A percentile compares a stretch with the other conserved stretches of the same genome.
These are phyloP conservation scores for Lutjanus erythropterus DNA, from an alignment of 2,113 vertebrate species.

Conservation along the genomic window DNA sequence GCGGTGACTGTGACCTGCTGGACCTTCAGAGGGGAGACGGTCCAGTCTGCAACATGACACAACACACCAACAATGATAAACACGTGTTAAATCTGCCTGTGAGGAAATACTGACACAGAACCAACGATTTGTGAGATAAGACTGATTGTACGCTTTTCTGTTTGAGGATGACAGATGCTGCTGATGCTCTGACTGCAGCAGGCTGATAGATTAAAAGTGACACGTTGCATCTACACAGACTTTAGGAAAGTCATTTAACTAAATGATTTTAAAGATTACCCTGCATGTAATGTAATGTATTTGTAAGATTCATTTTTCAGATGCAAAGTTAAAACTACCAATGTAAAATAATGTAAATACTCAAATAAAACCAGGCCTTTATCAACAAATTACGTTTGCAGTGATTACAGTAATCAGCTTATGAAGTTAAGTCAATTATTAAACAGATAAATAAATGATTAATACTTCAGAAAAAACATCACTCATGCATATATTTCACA, in stretches of 20 bases:
- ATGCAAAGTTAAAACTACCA: not conserved
- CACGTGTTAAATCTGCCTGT: slow-evolving; percentile 5
- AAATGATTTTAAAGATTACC: not conserved
- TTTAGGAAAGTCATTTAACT: not conserved
- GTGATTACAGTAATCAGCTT: not conserved
- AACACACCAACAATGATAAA: slow-evolving; percentile 22
- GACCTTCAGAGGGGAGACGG: slow-evolving; percentile 47
- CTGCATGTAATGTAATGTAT: not conserved
- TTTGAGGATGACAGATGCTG: slow-evolving; percentile 18
- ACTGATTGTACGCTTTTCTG: slow-evolving; percentile 4
- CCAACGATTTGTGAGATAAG: slow-evolving; percentile 39
- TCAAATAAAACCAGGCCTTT: not conserved
- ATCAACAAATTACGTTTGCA: not conserved
- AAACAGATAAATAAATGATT: not conserved
- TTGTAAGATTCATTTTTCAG: not conserved
- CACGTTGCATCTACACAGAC: not conserved
- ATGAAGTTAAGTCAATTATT: not conserved
- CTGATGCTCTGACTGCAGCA: slow-evolving; percentile 18
- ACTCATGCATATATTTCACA: not conserved
- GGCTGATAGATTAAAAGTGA: slow-evolving; percentile 3
- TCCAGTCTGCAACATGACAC: slow-evolving; percentile 54
- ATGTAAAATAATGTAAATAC: not conserved
- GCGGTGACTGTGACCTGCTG: slow-evolving; percentile 37
- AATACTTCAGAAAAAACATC: not conserved
- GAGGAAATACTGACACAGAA: slow-evolving; percentile 15